A percentile compares a stretch with the other conserved stretches of the same genome.
Conservation (phyloP, 2,888 invertebrate species). For the Diachrysia chrysitis region DNA sequence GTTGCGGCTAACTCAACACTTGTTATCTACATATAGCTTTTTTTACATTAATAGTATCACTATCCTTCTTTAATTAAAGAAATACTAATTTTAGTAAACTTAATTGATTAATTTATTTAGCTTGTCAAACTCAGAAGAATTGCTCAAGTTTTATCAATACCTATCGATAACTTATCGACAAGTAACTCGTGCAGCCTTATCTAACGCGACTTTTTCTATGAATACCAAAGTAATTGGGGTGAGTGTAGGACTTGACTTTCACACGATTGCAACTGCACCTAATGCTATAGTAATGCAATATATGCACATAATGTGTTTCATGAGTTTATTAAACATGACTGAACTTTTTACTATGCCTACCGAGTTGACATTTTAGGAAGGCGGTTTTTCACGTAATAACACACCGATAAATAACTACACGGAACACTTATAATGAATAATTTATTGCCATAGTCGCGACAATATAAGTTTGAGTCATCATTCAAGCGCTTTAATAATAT, state of each 20-base stretch:
- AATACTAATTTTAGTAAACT: too few relatives aligned
- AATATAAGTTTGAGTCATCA: slow-evolving; percentile 56
- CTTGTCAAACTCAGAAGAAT: background rate
- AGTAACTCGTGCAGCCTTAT: slow-evolving; percentile 61
- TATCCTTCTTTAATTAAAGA: too few relatives aligned
- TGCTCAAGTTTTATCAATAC: slow-evolving; percentile 20
- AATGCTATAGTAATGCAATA: slow-evolving; percentile 61
- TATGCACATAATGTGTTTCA: slow-evolving; percentile 46
- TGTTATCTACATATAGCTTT: too few relatives aligned
- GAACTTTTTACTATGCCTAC: slow-evolving; percentile 59
- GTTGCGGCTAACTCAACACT: too few relatives aligned
- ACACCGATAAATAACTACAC: slow-evolving; percentile 57
- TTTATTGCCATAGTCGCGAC: slow-evolving; percentile 63
- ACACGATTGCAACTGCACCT: slow-evolving; percentile 76
- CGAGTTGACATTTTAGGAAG: slow-evolving; percentile 68
- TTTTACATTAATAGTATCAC: too few relatives aligned
- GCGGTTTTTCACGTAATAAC: slow-evolving; percentile 59
- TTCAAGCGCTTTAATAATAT: slow-evolving; percentile 59
- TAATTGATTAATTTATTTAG: background rate
- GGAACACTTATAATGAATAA: slow-evolving; percentile 58
- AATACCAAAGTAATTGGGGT: slow-evolving; percentile 83
- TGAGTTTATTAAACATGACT: slow-evolving; percentile 56
- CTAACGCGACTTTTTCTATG: slow-evolving; percentile 76
- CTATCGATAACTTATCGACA: slow-evolving; percentile 65
- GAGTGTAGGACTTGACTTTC: slow-evolving; percentile 81